Evolutionary conservation across 2,113 vertebrate species (phyloP).

Genomic region (Hypanus sabinus): DNA sequence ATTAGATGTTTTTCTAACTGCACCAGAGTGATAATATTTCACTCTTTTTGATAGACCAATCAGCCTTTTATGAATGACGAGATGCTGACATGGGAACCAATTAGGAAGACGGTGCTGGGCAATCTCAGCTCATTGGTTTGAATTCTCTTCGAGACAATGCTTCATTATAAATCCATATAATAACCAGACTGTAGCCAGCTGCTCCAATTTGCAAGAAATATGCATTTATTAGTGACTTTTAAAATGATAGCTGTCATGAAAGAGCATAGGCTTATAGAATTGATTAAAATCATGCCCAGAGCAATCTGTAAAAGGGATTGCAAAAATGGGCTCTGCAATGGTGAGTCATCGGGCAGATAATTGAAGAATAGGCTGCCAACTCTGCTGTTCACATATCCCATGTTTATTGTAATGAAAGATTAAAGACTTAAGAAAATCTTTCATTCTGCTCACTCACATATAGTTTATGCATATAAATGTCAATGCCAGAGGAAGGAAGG

Average conservation of each 20-base stretch:
- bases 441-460: neutral
- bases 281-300: conserved; percentile 18
- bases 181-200: conserved; percentile 1
- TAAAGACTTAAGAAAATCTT: conserved; percentile 10
- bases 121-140: conserved; percentile 29
- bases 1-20: neutral
- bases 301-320: conserved; percentile 14
- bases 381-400: neutral
- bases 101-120: conserved; percentile 1
- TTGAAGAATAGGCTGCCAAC: conserved; percentile 13
- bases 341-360: neutral
- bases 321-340: neutral
- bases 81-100: neutral
- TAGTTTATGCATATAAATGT: neutral
- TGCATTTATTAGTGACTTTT: conserved; percentile 26
- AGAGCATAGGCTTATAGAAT: neutral
- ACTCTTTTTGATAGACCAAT: neutral
- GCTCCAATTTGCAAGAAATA: conserved; percentile 24
- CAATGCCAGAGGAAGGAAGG: neutral
- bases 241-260: conserved; percentile 11
- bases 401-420: conserved; percentile 14
- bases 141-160: neutral
- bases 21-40: neutral
- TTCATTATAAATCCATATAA: conserved; percentile 15
- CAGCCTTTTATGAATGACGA: neutral